Conservation (phyloP, 1,140 invertebrate species). For the Leptinotarsa lineolata region DNA sequence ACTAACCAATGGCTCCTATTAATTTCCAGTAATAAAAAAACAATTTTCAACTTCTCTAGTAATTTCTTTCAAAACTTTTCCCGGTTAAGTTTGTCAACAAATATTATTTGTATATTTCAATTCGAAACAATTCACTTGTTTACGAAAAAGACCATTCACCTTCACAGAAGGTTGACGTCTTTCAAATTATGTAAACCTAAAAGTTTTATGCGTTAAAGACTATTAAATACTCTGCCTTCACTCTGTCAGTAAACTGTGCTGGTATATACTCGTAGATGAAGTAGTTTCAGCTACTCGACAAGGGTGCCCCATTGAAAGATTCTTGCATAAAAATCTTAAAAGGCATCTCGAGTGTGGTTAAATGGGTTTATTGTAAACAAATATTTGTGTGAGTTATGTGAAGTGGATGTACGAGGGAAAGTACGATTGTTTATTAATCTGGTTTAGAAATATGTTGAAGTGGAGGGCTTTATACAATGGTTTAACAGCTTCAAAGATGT, state of each 20-base stretch:
- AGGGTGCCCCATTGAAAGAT: conserved; percentile 11
- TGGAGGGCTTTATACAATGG: too few species aligned
- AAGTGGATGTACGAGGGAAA: not conserved
- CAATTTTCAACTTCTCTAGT: too few species aligned
- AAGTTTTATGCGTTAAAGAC: not conserved
- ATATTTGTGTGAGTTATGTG: not conserved
- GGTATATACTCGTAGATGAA: not conserved
- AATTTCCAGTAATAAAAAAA: too few species aligned
- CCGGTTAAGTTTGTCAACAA: too few species aligned
- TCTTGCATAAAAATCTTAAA: not conserved
- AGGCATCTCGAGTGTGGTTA: conserved; percentile 2
- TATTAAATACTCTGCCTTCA: not conserved
- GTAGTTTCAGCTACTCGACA: conserved; percentile 1
- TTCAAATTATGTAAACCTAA: not conserved
- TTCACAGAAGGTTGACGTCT: not conserved
- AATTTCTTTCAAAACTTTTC: too few species aligned
- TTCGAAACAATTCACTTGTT: not conserved
- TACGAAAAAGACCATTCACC: not conserved
- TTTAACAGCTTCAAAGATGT: too few species aligned
- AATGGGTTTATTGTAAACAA: conserved; percentile 16
- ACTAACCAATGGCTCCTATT: too few species aligned
- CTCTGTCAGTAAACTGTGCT: conserved; percentile 4
- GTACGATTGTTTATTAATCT: too few species aligned
- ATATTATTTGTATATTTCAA: too few species aligned
- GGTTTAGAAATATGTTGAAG: too few species aligned